Percentiles rank a stretch among this genome's conserved stretches.
Evolutionary conservation across 2,113 vertebrate genomes (phyloP).

Genomic region (Chitala chitala): DNA sequence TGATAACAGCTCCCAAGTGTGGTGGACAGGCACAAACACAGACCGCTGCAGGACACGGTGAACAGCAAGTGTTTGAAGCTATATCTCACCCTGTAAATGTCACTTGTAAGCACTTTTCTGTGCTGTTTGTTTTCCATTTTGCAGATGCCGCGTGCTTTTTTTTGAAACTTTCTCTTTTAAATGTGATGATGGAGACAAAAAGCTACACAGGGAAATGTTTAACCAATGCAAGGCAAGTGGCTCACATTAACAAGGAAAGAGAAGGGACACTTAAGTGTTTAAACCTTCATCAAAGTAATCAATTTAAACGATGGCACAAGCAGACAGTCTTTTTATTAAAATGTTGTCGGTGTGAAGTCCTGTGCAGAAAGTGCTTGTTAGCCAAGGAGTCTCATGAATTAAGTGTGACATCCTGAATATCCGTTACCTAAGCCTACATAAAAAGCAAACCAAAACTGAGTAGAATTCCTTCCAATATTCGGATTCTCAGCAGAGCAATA

Average conservation of each 20-base stretch:
- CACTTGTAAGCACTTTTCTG: not conserved
- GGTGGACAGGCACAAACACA: not conserved
- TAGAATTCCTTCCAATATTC: conserved; percentile 9
- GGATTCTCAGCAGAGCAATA: not conserved
- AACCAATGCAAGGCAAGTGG: too few relatives aligned
- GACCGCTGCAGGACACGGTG: not conserved
- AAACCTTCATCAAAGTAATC: not conserved
- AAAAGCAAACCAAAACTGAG: not conserved
- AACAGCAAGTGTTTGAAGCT: not conserved
- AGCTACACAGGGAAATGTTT: too few relatives aligned
- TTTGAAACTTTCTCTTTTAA: too few relatives aligned
- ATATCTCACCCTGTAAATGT: not conserved
- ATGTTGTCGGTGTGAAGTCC: not conserved
- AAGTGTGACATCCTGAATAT: not conserved
- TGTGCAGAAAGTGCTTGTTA: not conserved
- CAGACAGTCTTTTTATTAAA: conserved; percentile 9
- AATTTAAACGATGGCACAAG: not conserved
- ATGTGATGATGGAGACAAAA: too few relatives aligned
- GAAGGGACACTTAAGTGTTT: not conserved
- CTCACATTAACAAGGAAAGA: not conserved
- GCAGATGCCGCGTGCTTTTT: too few relatives aligned
- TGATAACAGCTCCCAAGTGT: not conserved
- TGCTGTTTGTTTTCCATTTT: not conserved
- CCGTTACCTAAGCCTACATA: conserved; percentile 4
- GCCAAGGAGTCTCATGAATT: conserved; percentile 4